phyloP scores from a whole-genome alignment of 2,888 invertebrate genomes.

The Tethea ocularis region DNA sequence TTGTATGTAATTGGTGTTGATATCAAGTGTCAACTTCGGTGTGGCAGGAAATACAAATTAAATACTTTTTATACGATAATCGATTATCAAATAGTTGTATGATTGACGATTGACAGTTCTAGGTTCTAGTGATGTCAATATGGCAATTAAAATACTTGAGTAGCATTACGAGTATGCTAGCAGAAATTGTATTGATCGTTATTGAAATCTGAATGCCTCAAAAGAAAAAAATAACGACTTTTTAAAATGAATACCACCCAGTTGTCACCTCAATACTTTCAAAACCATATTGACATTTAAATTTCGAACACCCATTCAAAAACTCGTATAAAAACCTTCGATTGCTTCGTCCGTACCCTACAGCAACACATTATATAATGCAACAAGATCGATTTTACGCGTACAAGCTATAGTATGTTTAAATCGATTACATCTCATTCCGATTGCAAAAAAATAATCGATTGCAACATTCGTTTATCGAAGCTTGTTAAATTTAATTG shows the following conservation, averaged over 20 bases:
- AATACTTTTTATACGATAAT: no score
- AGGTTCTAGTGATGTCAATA: no score
- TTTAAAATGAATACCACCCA: neutral
- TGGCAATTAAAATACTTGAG: no score
- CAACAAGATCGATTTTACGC: neutral
- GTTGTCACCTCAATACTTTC: neutral
- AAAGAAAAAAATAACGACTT: neutral
- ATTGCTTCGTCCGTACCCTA: neutral
- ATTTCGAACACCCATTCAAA: neutral
- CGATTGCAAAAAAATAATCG: conserved; percentile 1
- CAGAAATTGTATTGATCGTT: no score
- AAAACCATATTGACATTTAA: neutral
- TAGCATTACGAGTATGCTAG: no score
- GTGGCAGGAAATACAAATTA: no score
- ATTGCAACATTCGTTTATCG: neutral
- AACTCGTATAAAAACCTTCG: neutral
- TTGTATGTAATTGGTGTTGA: no score
- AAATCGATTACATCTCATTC: conserved; percentile 3
- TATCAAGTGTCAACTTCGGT: no score
- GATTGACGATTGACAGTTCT: no score
- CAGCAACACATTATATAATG: neutral
- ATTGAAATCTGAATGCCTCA: no score
- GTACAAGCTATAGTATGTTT: neutral
- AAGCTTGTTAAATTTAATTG: neutral
- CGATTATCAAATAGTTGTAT: no score